phyloP scores from a whole-genome alignment of 2,113 vertebrate genomes.

The Crotalus viridis region DNA sequence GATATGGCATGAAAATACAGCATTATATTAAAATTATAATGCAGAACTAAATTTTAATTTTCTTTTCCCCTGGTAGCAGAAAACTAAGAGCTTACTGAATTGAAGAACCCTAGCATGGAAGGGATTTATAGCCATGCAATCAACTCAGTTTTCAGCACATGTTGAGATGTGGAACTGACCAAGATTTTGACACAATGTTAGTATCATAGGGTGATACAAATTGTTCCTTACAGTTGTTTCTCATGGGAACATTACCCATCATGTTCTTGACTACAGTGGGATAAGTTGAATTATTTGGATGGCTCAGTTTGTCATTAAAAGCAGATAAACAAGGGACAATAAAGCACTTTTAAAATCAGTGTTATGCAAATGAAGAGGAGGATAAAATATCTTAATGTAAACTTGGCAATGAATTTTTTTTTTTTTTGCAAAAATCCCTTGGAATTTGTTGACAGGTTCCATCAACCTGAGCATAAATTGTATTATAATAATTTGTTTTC shows the following conservation, averaged over 20 bases:
- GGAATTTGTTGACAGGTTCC: conserved; percentile 16
- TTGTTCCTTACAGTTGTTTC: neutral
- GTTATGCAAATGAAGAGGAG: neutral
- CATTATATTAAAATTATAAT: neutral
- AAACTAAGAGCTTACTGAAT: neutral
- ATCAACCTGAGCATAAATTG: neutral
- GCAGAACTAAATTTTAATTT: neutral
- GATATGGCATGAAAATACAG: neutral
- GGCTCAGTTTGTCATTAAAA: neutral
- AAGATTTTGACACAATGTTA: neutral
- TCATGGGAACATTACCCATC: neutral
- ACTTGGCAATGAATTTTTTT: neutral
- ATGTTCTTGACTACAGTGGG: neutral
- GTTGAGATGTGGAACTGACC: neutral
- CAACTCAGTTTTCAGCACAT: neutral
- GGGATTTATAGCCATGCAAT: neutral
- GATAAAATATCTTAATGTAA: neutral
- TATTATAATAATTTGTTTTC: conserved; percentile 7
- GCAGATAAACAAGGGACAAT: neutral
- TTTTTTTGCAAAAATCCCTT: neutral
- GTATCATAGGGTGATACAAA: neutral
- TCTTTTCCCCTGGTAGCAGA: neutral
- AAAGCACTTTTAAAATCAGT: neutral
- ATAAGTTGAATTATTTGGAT: neutral
- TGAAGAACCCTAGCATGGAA: neutral